phyloP scores from a whole-genome alignment of 2,797 vertebrate species.

The Tenualosa thibaudeaui region DNA sequence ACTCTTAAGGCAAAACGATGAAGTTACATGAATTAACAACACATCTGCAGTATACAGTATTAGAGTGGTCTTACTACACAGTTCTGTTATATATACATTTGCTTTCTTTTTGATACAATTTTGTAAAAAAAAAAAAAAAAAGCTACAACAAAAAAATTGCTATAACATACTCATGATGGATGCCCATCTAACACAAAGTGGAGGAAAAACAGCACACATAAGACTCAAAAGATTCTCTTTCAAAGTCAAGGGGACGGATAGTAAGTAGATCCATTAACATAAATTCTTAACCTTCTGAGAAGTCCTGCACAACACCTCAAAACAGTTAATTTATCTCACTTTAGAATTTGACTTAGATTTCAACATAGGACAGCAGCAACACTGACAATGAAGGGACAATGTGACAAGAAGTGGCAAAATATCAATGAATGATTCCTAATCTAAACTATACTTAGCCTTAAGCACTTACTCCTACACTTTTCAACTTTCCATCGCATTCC shows the following conservation, averaged over 20 bases:
- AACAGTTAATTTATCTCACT: neutral
- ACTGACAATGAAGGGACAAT: neutral
- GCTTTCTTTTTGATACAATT: neutral
- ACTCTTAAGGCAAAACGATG: neutral
- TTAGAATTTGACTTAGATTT: neutral
- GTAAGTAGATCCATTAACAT: neutral
- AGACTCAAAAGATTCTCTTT: neutral
- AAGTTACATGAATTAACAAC: neutral
- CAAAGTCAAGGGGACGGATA: neutral
- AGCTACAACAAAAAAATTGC: neutral
- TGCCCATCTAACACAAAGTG: neutral
- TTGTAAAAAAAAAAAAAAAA: neutral
- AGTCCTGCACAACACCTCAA: neutral
- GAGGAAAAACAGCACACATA: neutral
- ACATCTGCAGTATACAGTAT: neutral
- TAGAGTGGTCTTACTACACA: neutral
- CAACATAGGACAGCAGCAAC: neutral
- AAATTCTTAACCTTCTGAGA: neutral
- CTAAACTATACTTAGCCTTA: constrained; percentile 56
- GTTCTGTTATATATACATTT: neutral
- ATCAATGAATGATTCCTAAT: constrained; percentile 39
- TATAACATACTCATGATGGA: neutral
- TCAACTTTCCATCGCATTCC: constrained; percentile 69
- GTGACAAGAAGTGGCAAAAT: constrained; percentile 25
- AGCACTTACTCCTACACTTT: constrained; percentile 62